Base-by-base conservation (phyloP, 2,113 vertebrate genomes). In the Turdus rufiventris region DNA sequence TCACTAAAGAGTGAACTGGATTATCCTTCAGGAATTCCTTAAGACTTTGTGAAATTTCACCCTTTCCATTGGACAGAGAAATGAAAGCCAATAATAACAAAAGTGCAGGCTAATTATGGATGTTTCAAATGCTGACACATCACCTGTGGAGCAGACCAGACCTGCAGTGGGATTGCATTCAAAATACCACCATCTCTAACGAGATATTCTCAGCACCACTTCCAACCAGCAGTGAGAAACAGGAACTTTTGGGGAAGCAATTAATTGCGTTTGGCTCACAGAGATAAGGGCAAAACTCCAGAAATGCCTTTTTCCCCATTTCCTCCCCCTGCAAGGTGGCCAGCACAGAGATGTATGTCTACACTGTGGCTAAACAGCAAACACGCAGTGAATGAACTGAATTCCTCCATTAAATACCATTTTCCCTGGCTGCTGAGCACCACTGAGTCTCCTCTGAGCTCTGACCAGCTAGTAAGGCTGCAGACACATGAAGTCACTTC, bases 261-360 rank as follows among this genome's bases (percentile, higher is more conserved):
- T 75, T 91, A 4, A 63, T 83, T 79, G 60, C 0, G 0, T 78
- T 85, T 88, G 66, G 25, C 53, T 82, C 63, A 53, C 8, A 87
- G 50, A 89, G 66, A 74, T 85, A 83, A 91, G 71, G 77, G 80
- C 5, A 14, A 68, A 91, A 72, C 67, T 79, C 66, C 61, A 96
- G 61, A 89, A 94, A 87, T 53, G 23, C 12, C 31, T 72, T 88
- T 62, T 40, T 1, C 62, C 74, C 62, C 14, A 33, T 16, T 85
- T 74, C 53, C 62, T 92, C 25, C 42, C n/a, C 29, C 24, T 3
- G 8, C 43, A 58, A 0, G 2, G 33, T 34, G 68, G 43, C 38
- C 53, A 62, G 25, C 56, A 66, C 72, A 80, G 29, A 74, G 34
- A 20, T 24, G 1, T 13, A 45, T 5, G 19, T 12, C 56, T 38